These are phyloP conservation scores for Xestia xanthographa DNA, from an alignment of 2,888 invertebrate species.

Conservation along the genomic window DNA sequence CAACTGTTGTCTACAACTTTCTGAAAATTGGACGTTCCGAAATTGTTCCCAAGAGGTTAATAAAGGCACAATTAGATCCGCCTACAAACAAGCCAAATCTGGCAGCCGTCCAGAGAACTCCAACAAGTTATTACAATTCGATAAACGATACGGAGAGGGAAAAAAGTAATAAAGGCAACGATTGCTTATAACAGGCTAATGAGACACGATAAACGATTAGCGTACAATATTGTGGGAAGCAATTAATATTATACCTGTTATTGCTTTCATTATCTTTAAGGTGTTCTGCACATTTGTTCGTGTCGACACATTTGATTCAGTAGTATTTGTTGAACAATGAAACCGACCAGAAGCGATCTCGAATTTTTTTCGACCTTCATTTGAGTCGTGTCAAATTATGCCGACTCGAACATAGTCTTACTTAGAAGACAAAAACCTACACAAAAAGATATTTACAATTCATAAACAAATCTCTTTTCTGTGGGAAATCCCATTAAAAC, in stretches of 20 bases:
- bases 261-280: slow-evolving; percentile 3
- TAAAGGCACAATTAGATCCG: slow-evolving; percentile 29
- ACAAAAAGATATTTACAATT: not conserved
- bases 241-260: not conserved
- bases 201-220: slow-evolving; percentile 9
- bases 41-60: slow-evolving; percentile 25
- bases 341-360: not conserved
- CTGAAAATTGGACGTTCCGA: slow-evolving; percentile 13
- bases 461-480: not conserved
- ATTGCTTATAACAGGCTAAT: not conserved
- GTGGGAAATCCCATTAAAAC: not conserved
- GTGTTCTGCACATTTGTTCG: not conserved
- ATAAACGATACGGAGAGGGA: slow-evolving; percentile 21
- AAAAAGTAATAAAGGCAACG: slow-evolving; percentile 23
- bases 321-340: not conserved
- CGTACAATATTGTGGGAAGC: slow-evolving; percentile 4
- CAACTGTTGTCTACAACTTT: slow-evolving; percentile 11
- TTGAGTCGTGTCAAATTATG: not conserved
- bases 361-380: not conserved
- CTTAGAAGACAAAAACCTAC: not conserved
- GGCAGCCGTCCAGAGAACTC: slow-evolving; percentile 32
- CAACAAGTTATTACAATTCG: slow-evolving; percentile 30
- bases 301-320: not conserved
- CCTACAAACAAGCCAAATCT: slow-evolving; percentile 6
- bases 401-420: not conserved